Percentiles rank a stretch among this genome's conserved stretches.
These are phyloP conservation scores for Homarus gammarus DNA, from an alignment of 2,888 invertebrate species.

Conservation along the genomic window DNA sequence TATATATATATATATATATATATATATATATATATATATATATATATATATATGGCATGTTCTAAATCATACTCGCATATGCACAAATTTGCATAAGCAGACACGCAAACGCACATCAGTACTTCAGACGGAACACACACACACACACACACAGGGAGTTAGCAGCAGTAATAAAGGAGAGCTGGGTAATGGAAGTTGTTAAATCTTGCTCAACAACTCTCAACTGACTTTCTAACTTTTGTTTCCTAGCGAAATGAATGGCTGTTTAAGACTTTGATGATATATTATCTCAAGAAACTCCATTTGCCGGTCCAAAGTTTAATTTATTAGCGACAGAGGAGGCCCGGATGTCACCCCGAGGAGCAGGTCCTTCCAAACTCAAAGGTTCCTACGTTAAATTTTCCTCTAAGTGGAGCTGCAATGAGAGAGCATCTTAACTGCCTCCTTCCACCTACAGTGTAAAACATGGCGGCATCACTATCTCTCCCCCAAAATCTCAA, in stretches of 20 bases:
- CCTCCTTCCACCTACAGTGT: neutral
- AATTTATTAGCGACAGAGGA: conserved; percentile 67
- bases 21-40: conserved; percentile 50
- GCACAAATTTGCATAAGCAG: neutral
- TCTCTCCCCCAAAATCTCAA: no score
- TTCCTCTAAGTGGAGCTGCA: neutral
- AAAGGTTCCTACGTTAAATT: no score
- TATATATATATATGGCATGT: neutral
- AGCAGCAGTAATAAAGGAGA: conserved; percentile 45
- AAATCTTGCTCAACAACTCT: conserved; percentile 70
- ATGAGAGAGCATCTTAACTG: neutral
- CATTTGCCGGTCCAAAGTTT: conserved; percentile 72
- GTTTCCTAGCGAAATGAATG: conserved; percentile 71
- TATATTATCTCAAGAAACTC: conserved; percentile 73
- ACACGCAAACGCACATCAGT: neutral
- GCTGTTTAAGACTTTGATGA: conserved; percentile 73
- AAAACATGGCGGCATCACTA: neutral
- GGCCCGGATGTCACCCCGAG: conserved; percentile 50
- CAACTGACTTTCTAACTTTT: conserved; percentile 70
- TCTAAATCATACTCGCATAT: neutral
- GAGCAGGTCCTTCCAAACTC: neutral
- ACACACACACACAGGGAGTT: neutral
- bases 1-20: conserved; percentile 51
- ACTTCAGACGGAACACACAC: neutral
- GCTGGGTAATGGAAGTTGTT: conserved; percentile 64